phyloP scores from a whole-genome alignment of 2,113 vertebrate species.

The Nesogale talazaci region DNA sequence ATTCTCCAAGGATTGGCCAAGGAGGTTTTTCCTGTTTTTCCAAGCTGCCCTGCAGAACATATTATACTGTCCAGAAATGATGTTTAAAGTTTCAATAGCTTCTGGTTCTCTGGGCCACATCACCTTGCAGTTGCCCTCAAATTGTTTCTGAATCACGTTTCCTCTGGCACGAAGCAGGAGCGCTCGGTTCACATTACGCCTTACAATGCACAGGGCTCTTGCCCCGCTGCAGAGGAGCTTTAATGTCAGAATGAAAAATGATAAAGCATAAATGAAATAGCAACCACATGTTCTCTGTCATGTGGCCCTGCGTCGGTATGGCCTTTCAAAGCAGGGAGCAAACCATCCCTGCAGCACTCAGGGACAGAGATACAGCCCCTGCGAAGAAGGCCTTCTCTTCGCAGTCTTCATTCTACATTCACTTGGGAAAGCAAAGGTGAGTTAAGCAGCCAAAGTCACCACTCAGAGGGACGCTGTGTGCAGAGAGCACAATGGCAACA shows the following conservation, averaged over 20 bases:
- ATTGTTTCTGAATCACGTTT: conserved; percentile 92
- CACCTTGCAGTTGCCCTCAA: conserved; percentile 90
- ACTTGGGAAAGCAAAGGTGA: neutral
- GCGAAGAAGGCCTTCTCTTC: neutral
- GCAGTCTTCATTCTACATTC: accelerated
- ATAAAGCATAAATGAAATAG: conserved; percentile 94
- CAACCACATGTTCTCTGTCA: conserved; percentile 92
- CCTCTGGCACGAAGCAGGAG: conserved; percentile 89
- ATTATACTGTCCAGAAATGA: conserved; percentile 92
- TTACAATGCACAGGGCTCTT: conserved; percentile 92
- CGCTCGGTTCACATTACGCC: conserved; percentile 91
- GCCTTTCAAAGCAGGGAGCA: conserved; percentile 78
- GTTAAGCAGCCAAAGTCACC: neutral
- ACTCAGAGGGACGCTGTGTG: neutral
- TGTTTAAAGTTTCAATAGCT: conserved; percentile 90
- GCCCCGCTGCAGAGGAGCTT: conserved; percentile 84
- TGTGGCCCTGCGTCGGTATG: conserved; percentile 84
- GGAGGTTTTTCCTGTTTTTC: conserved; percentile 86
- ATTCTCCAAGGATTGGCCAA: conserved; percentile 84
- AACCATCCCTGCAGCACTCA: conserved; percentile 79
- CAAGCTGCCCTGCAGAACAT: conserved; percentile 85
- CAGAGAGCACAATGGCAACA: neutral
- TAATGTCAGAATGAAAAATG: conserved; percentile 96
- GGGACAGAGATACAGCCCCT: conserved; percentile 18
- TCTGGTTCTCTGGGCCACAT: conserved; percentile 90